A percentile compares a stretch with the other conserved stretches of the same genome.
Conservation (phyloP, 2,113 vertebrate genomes). For the Paraplagusia blochii region DNA sequence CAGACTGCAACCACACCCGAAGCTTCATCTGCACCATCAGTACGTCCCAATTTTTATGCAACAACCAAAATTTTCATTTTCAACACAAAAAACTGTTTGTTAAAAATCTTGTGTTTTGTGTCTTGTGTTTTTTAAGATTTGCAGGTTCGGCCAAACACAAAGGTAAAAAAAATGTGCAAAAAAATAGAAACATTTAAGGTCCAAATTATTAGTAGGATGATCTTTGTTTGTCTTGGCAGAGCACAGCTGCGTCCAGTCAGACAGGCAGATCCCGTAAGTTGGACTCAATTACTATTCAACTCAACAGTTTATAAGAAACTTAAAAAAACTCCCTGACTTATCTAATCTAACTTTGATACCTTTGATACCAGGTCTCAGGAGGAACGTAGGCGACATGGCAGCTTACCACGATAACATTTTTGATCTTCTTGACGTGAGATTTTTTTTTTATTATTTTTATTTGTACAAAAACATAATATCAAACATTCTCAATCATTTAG, state of each 20-base stretch:
- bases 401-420: rapidly evolving
- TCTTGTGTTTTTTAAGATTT: conserved; percentile 40
- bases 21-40: conserved; percentile 67
- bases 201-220: background rate
- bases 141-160: background rate
- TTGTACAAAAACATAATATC: background rate
- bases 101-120: background rate
- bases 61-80: too few relatives aligned
- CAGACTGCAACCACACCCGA: conserved; percentile 56
- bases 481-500: too few relatives aligned
- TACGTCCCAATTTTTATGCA: conserved; percentile 24
- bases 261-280: conserved; percentile 43
- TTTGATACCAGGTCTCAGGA: conserved; percentile 52
- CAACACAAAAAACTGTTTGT: background rate
- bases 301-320: background rate
- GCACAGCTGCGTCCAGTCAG: background rate
- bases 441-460: background rate
- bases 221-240: conserved; percentile 31
- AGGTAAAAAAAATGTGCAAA: conserved; percentile 37
- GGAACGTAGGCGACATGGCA: rapidly evolving
- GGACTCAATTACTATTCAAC: background rate
- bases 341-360: conserved; percentile 27
- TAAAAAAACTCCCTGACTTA: background rate
- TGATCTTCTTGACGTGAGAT: conserved; percentile 12
- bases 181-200: background rate